Evolutionary conservation across 2,113 vertebrate genomes (phyloP), one percentile per base, ranked within the genome.

Genomic region (Oplegnathus fasciatus): DNA sequence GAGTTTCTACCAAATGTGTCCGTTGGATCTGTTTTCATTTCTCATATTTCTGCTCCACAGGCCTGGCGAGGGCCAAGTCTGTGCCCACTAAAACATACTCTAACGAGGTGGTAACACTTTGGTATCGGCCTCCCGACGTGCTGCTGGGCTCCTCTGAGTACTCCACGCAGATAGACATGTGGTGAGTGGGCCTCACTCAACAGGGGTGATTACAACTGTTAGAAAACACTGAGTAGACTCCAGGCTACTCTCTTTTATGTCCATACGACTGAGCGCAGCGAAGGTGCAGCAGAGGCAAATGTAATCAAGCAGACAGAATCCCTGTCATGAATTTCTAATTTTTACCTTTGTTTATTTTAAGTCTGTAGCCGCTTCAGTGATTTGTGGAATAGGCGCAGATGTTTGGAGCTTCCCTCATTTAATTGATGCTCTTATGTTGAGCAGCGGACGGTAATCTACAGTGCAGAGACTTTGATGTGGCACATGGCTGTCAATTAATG

Each of bases 141-240:
- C 97, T 99, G 65, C 96, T 99, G 0, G 98, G 98, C 68, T 98
- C 98, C 88, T 98, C 98, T 0, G 98, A 99, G 90, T 99, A 99
- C 91, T 99, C 98, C 75, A 99, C 98, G 22, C 98, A 98, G 91
- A 98, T 99, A 78, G 98, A 99, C 94, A 98, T 99, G 98, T 99
- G 98, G 98, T 99, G 96, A 96, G 95, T 93, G 90, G 75, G 87
- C 42, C 69, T 78, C 5, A 0, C 72, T 78, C 73, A 8, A 61
- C 65, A 4, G 65, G 64, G 64, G 57, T 4, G 18, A 32, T 72
- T 40, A 40, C 76, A 78, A 89, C 89, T 64, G 73, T 83, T 77
- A 28, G 75, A 65, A 86, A 81, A 78, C 78, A 69, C 54, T 5
- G n/a, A 55, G 28, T 30, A 24, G 42, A 58, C 68, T 68, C 46